Conservation (phyloP, 2,113 vertebrate species). For the Oenanthe oenanthe region DNA sequence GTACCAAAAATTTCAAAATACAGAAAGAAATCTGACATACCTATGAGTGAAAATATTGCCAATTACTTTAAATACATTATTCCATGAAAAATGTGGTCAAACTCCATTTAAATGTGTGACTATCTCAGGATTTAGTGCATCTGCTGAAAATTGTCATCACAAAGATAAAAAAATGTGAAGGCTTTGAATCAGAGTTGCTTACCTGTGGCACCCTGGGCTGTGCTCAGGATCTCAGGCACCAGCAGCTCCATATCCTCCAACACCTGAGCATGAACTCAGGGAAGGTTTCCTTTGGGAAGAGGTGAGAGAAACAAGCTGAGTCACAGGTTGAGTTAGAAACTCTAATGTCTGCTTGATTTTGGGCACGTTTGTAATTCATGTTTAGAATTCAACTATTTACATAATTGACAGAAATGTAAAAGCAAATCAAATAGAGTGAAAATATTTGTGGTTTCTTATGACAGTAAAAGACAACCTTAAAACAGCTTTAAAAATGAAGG, state of each 20-base stretch:
- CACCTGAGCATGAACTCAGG: fast-evolving
- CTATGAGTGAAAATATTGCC: not conserved
- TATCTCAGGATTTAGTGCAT: not conserved
- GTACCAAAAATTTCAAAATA: not conserved
- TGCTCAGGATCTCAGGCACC: not conserved
- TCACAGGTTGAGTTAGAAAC: not conserved
- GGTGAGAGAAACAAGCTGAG: not conserved
- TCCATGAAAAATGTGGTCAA: not conserved
- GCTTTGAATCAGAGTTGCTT: not conserved
- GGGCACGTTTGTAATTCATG: not conserved
- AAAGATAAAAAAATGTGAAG: not conserved
- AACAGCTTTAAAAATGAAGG: not conserved
- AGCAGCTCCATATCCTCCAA: not conserved
- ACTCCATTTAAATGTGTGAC: not conserved
- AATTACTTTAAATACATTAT: not conserved
- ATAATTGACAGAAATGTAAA: not conserved
- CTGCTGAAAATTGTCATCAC: not conserved
- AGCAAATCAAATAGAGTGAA: not conserved
- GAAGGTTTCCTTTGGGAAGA: not conserved
- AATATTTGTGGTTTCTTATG: not conserved
- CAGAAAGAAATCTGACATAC: not conserved
- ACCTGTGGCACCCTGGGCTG: not conserved
- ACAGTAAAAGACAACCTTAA: not conserved
- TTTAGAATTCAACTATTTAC: not conserved
- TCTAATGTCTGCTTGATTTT: not conserved